Evolutionary conservation across 2,797 vertebrate genomes (phyloP).

Genomic region (Rhodeus uyekii): DNA sequence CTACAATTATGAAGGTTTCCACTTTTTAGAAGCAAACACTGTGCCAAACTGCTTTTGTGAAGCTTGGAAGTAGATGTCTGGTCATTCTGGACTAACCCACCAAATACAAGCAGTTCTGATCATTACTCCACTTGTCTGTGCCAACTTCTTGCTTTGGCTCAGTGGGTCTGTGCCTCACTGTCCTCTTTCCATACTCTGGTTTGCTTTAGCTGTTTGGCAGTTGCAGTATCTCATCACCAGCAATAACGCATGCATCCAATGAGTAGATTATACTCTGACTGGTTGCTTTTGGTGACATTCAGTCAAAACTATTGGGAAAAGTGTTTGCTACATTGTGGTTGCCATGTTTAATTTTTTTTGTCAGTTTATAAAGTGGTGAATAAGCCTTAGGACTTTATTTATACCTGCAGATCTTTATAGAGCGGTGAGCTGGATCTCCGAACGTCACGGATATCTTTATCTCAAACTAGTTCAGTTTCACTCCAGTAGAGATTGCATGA

Average conservation of each 20-base stretch:
- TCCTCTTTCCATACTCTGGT: slow-evolving; percentile 28
- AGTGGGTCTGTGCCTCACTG: background rate
- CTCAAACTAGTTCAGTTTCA: background rate
- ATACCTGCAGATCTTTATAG: slow-evolving; percentile 1
- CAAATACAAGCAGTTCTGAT: slow-evolving; percentile 1
- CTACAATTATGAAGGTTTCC: background rate
- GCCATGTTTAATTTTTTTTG: background rate
- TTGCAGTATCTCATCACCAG: background rate
- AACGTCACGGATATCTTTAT: background rate
- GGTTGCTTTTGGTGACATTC: slow-evolving; percentile 14
- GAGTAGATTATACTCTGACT: background rate
- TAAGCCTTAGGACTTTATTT: background rate
- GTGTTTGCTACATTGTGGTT: slow-evolving; percentile 2
- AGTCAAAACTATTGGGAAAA: background rate
- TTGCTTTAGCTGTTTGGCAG: slow-evolving; percentile 3
- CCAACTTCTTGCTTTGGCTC: slow-evolving; percentile 15
- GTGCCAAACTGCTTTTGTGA: background rate
- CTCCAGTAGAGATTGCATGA: background rate
- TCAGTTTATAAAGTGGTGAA: background rate
- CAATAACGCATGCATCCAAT: background rate
- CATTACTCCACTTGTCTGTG: background rate
- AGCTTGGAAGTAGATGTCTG: background rate
- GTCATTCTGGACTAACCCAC: background rate
- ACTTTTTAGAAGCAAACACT: background rate
- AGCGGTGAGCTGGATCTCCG: background rate